Evolutionary conservation across 2,113 vertebrate species (phyloP), one percentile per base, ranked within the genome.

Genomic region (Coturnix japonica): DNA sequence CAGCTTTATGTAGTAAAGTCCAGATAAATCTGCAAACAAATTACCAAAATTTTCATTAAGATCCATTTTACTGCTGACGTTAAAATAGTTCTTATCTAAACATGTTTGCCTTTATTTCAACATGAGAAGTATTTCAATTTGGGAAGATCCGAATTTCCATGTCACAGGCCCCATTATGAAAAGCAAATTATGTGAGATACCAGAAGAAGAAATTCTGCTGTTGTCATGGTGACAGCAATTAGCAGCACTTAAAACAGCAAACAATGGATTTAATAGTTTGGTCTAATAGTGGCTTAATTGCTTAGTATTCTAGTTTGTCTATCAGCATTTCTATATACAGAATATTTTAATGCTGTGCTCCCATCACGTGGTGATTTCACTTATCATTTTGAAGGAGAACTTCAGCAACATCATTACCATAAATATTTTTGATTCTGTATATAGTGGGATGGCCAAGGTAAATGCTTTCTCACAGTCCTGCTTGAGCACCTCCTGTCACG

Each of bases 191-290:
- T 57, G 7, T 59, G 51, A 88, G 81, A 95, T 81, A 96, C 64
- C 44, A 82, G 66, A 73, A 92, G 95, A 94, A 95, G 78, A 65
- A 92, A 85, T 30, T 88, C 87, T 39, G 33, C 25, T 77, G 96
- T 97, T 96, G 96, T 95, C 90, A 96, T 95, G 90, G 96, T 90
- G 95, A 97, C 91, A 85, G 93, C 78, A 96, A 97, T 97, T 97
- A 97, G 79, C 83, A 87, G 41, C 85, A 96, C 90, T 97, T 97
- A 95, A 95, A 96, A 89, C 47, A 91, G 84, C 84, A 95, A 96
- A 97, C 96, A 97, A 94, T 95, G 71, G 74, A 83, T 95, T 91
- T 79, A 41, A 90, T 79, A 59, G 85, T 88, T 96, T 88, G 66
- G 70, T 94, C 75, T 95, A 94, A 92, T 81, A 94, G 92, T 97